Percentiles rank a stretch among this genome's conserved stretches.
These are phyloP conservation scores for Agrilus mali DNA, from an alignment of 2,888 invertebrate species.

Conservation along the genomic window DNA sequence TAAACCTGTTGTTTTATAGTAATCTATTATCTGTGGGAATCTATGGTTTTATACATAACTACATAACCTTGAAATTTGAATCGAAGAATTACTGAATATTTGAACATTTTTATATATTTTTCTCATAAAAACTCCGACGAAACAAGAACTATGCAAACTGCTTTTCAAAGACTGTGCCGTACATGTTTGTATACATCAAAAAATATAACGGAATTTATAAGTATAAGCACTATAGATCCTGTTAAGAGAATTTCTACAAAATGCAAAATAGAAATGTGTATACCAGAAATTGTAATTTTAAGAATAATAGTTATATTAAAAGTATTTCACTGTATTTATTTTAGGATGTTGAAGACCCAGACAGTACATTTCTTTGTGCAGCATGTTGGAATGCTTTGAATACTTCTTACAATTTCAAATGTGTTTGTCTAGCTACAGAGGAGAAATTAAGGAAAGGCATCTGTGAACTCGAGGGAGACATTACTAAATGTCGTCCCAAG, in stretches of 20 bases:
- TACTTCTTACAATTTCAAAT: conserved; percentile 6
- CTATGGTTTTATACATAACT: no score
- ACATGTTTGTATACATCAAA: no score
- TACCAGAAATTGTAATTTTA: conserved; percentile 9
- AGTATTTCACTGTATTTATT: background rate
- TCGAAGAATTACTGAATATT: no score
- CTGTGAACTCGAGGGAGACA: no score
- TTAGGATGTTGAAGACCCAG: conserved; percentile 4
- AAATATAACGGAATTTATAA: conserved; percentile 1
- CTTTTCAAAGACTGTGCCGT: no score
- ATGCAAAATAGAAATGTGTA: conserved; percentile 6
- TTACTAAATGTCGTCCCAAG: no score
- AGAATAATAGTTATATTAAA: background rate
- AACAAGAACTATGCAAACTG: no score
- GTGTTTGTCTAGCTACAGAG: conserved; percentile 7
- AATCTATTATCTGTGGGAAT: no score
- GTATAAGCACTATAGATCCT: conserved; percentile 1
- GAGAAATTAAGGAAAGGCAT: background rate
- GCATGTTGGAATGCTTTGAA: conserved; percentile 5
- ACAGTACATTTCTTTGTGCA: conserved; percentile 3
- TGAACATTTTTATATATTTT: no score
- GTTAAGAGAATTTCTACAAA: conserved; percentile 5
- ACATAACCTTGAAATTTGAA: no score
- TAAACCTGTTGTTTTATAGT: no score
- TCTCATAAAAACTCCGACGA: no score